Evolutionary conservation across 2,797 vertebrate genomes (phyloP).

Genomic region (Tokudaia tokunoshimensis): DNA sequence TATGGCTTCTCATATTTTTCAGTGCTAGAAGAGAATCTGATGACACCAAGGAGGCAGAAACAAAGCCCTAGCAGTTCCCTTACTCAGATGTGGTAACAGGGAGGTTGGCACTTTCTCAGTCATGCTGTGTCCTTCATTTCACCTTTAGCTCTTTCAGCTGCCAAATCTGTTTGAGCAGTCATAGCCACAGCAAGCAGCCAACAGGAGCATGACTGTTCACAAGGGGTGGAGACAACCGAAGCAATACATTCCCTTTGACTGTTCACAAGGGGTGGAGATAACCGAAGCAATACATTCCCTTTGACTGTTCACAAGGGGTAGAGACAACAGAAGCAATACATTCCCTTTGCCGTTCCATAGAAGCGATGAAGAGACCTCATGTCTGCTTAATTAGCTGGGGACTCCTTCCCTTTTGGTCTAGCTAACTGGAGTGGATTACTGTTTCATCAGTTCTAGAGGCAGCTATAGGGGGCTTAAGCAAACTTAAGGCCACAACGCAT

Average conservation of each 20-base stretch:
- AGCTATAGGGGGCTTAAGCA: not conserved
- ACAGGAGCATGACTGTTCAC: not conserved
- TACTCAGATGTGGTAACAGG: not conserved
- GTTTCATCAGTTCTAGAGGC: not conserved
- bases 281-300: not conserved
- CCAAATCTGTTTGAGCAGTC: not conserved
- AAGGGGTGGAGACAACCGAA: not conserved
- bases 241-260: not conserved
- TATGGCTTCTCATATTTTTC: not conserved
- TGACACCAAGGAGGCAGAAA: conserved; percentile 25
- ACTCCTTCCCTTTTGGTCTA: not conserved
- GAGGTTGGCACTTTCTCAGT: not conserved
- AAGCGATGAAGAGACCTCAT: not conserved
- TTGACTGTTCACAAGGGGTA: not conserved
- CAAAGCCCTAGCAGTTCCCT: not conserved
- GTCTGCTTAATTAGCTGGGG: not conserved
- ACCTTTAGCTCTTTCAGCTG: not conserved
- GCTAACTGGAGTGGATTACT: not conserved
- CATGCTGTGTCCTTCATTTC: not conserved
- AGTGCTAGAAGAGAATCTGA: not conserved
- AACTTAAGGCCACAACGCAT: not conserved
- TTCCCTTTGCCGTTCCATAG: not conserved
- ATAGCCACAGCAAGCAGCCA: not conserved
- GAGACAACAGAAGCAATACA: not conserved
- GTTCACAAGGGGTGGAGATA: not conserved